These are phyloP conservation scores for Sciurus vulgaris DNA, from an alignment of 2,797 vertebrate species.

Conservation along the genomic window DNA sequence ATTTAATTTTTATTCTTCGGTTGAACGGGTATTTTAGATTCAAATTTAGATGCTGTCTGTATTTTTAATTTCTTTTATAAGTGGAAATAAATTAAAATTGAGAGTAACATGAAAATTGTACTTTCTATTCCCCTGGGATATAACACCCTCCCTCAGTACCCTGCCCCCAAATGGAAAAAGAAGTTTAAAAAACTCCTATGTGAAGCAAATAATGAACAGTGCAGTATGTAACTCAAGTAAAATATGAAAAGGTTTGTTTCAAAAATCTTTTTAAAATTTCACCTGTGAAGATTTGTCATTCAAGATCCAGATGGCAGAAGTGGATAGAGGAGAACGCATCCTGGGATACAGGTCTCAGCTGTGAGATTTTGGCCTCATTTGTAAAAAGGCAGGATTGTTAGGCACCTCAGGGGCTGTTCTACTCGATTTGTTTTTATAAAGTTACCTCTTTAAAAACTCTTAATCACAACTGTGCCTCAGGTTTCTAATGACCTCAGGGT, in stretches of 20 bases:
- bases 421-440: slow-evolving; percentile 31
- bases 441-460: not conserved
- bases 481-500: slow-evolving; percentile 22
- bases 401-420: not conserved
- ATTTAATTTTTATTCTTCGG: slow-evolving; percentile 15
- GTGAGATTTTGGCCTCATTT: not conserved
- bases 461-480: not conserved
- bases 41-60: slow-evolving; percentile 10
- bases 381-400: not conserved
- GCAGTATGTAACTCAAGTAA: not conserved
- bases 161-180: not conserved
- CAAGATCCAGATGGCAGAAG: not conserved
- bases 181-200: not conserved
- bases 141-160: not conserved
- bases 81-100: slow-evolving; percentile 11
- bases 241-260: not conserved
- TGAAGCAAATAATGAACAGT: not conserved
- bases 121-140: not conserved
- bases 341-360: not conserved
- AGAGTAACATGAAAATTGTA: not conserved
- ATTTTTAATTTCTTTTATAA: slow-evolving; percentile 37
- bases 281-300: not conserved
- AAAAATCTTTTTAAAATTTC: slow-evolving; percentile 14
- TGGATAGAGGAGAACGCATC: not conserved
- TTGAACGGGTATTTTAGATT: slow-evolving; percentile 27